Evolutionary conservation across 1,140 invertebrate genomes (phyloP).

Genomic region (Nephotettix cincticeps): DNA sequence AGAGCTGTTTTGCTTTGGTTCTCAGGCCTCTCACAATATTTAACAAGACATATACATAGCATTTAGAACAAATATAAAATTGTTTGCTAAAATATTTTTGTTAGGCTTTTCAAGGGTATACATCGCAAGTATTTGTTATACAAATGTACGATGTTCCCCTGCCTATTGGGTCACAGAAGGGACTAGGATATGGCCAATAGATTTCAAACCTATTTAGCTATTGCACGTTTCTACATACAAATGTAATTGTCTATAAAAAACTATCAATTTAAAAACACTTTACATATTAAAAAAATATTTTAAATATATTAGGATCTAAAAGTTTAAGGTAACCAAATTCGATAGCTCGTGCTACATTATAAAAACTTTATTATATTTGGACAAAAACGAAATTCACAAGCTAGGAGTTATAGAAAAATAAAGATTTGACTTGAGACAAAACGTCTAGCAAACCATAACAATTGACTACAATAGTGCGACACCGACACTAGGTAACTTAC

Average conservation of each 20-base stretch:
- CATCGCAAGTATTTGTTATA: neutral
- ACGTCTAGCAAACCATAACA: conserved; percentile 20
- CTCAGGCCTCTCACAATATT: conserved; percentile 9
- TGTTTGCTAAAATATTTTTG: conserved; percentile 25
- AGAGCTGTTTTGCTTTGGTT: conserved; percentile 31
- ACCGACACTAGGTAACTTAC: conserved; percentile 6
- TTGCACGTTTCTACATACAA: conserved; percentile 24
- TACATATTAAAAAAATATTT: conserved; percentile 22
- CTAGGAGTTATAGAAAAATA: conserved; percentile 28
- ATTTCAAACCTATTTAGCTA: conserved; percentile 28
- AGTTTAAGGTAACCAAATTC: conserved; percentile 23
- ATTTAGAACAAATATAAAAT: conserved; percentile 24
- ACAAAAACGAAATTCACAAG: conserved; percentile 21
- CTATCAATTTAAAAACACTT: conserved; percentile 27
- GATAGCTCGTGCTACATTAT: conserved; percentile 21
- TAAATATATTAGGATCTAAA: conserved; percentile 15
- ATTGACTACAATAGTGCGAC: conserved; percentile 15
- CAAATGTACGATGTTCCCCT: neutral
- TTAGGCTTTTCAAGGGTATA: neutral
- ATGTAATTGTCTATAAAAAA: conserved; percentile 24
- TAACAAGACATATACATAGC: conserved; percentile 24
- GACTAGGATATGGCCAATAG: conserved; percentile 25
- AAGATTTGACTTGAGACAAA: conserved; percentile 22
- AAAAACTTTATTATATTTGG: conserved; percentile 15
- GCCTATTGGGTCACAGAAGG: neutral